Evolutionary conservation across 2,113 vertebrate species (phyloP), one percentile per base, ranked within the genome.

Genomic region (Danionella cerebrum): DNA sequence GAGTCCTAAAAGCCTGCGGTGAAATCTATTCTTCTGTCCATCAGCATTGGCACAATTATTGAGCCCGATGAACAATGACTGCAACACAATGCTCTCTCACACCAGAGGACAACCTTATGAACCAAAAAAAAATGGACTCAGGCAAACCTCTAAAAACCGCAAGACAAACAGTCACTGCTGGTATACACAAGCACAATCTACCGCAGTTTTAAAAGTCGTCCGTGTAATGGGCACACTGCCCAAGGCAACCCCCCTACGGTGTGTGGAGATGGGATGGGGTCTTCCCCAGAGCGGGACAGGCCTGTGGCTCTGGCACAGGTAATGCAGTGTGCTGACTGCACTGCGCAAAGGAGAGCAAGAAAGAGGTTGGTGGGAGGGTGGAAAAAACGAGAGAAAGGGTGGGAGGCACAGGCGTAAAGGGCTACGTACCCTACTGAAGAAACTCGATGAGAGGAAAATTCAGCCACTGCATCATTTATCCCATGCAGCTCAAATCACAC

Each of bases 261-360:
- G n/a, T 45, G 2, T 21, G 31, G 25, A 36, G 18, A 31, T 63
- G 21, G 3, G 51, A 50, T 45, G 31, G 29, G 54, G 53, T 41
- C 18, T 53, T 45, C 38, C 38, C 39, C 16, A 48, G 67, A 48
- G 48, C 16, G 29, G 53, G 42, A 70, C 60, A 11, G 25, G 74
- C 63, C 42, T 64, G 14, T 82, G 78, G 77, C 75, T 79, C 35
- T 36, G 71, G 65, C 64, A 66, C 72, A 81, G 77, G 83, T 83
- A 83, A 84, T 83, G 84, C 77, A 75, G 81, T 79, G 45, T 76
- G 77, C 75, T 83, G 83, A 86, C 84, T 88, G 87, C 87, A 87
- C 86, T 88, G 87, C 86, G 76, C 83, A 86, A 89, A 88, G 82
- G 80, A 86, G 83, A 84, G 67, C 39, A 41, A 38, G 72, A 19